Conservation (phyloP, 2,888 invertebrate genomes). For the Chouioia cunea region DNA sequence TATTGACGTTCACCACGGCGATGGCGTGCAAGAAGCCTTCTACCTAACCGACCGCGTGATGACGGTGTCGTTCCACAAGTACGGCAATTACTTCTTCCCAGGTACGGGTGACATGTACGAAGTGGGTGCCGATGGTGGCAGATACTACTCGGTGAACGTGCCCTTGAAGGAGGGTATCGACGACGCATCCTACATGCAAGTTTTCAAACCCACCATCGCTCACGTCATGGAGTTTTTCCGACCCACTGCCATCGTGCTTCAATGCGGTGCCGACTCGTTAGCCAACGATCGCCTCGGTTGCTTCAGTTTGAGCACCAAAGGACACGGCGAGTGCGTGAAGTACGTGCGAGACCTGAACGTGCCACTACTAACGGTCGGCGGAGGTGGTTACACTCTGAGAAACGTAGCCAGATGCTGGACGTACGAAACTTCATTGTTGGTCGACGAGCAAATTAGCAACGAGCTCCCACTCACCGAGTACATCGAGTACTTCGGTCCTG, state of each 20-base stretch:
- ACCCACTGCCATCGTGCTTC: constrained; percentile 95
- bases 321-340: constrained; percentile 97
- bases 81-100: constrained; percentile 97
- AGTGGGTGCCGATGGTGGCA: constrained; percentile 94
- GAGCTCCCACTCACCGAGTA: constrained; percentile 97
- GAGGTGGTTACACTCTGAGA: constrained; percentile 88
- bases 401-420: constrained; percentile 99
- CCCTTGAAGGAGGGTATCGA: constrained; percentile 98
- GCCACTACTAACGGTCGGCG: constrained; percentile 90
- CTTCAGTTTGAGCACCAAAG: constrained; percentile 94
- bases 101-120: constrained; percentile 99
- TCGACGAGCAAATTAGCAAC: constrained; percentile 93
- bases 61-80: constrained; percentile 99
- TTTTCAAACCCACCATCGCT: constrained; percentile 94
- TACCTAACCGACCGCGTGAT: constrained; percentile 97
- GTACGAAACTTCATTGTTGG: constrained; percentile 94
- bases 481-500: constrained; percentile 96
- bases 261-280: constrained; percentile 98
- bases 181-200: constrained; percentile 90
- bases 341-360: constrained; percentile 93
- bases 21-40: constrained; percentile 98
- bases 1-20: constrained; percentile 98
- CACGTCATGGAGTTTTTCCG: constrained; percentile 96
- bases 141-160: constrained; percentile 98
- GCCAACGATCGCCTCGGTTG: constrained; percentile 96